Conservation (phyloP, 2,797 vertebrate genomes). For the Smutsia temminckii region DNA sequence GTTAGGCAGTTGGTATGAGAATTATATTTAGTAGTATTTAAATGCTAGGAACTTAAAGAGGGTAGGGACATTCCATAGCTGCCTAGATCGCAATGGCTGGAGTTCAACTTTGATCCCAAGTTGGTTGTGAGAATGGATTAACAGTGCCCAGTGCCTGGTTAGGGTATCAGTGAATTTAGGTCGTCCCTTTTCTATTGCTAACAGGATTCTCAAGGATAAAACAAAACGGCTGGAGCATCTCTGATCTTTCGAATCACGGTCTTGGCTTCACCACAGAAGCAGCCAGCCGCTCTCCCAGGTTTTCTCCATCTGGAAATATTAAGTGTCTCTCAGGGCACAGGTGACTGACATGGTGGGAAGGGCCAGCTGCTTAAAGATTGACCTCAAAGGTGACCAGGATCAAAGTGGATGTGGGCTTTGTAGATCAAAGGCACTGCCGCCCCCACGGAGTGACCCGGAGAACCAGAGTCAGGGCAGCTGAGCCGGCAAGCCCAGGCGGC, state of each 20-base stretch:
- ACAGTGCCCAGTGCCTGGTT: neutral
- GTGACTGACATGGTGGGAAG: slow-evolving; percentile 64
- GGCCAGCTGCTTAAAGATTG: slow-evolving; percentile 56
- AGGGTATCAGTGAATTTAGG: neutral
- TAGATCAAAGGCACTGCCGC: slow-evolving; percentile 73
- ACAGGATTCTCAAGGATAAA: neutral
- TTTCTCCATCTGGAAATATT: slow-evolving; percentile 69
- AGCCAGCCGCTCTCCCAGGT: neutral
- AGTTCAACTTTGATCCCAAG: neutral
- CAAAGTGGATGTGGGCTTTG: slow-evolving; percentile 72
- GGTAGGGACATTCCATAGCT: no score
- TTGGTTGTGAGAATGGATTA: no score
- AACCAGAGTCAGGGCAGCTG: neutral
- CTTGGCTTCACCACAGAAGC: neutral
- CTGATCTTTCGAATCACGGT: neutral
- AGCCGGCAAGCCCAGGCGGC: slow-evolving; percentile 3
- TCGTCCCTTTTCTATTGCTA: neutral
- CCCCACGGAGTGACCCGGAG: neutral
- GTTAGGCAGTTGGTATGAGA: neutral
- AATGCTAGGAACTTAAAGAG: neutral
- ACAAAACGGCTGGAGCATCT: neutral
- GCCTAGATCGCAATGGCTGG: neutral
- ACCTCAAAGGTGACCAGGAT: slow-evolving; percentile 67
- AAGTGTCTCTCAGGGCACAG: slow-evolving; percentile 58
- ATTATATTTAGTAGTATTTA: neutral